Evolutionary conservation across 2,888 invertebrate species (phyloP), one percentile per base, ranked within the genome.

Genomic region (Entomobrya multifasciata): DNA sequence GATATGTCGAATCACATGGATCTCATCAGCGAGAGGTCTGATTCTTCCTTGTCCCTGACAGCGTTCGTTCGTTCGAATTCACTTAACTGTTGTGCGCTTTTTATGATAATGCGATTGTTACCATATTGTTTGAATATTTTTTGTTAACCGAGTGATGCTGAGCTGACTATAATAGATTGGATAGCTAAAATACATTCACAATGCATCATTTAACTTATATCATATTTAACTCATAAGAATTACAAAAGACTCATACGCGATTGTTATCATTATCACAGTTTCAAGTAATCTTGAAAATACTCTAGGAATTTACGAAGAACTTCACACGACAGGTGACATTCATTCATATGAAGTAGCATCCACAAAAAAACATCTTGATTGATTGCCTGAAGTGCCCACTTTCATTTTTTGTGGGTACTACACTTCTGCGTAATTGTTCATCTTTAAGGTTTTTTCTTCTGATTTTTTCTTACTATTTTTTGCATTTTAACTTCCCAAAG

Each of bases 321-420:
- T 22, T 55, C 22, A 36, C 70, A 70, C 70, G 80, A 80, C 80
- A 80, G 30, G 80, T 80, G 80, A 80, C 80, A 80, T 80, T 70
- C 36, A 57, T 80, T 55, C 22, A 41, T 15, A 10, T 27, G 10
- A 27, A 72, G n/a, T 22, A 30, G 25, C 22, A 11, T 36, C 10
- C 0, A 70, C 22, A 25, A 55, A 52, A 67, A 44, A n/a, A 6
- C n/a, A 20, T 57, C 13, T 41, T 80, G 80, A 80, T 80, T 80
- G 80, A 80, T 80, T 25, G 15, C n/a, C 47, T 11, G 20, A 67
- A 44, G 41, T 41, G 36, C 41, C 44, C 13, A 41, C 20, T 17
- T 67, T 20, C 8, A 36, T 67, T 36, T 67, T 44, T 22, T 13
- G 20, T 67, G 13, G 10, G 41, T 1, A 15, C 20, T 20, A 17